phyloP scores from a whole-genome alignment of 2,888 invertebrate genomes.

The Aelia acuminata region DNA sequence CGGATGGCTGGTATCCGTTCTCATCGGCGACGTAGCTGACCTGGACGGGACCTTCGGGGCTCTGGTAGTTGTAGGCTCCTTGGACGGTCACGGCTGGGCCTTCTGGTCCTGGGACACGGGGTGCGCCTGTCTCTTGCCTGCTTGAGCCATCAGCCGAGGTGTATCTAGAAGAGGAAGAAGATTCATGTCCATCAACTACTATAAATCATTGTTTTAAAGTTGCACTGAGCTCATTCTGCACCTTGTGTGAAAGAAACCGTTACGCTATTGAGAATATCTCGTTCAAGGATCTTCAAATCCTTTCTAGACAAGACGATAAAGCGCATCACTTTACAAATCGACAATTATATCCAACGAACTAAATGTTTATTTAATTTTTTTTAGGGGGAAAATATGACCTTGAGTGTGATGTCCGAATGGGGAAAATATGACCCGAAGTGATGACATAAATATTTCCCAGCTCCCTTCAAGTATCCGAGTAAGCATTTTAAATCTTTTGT shows the following conservation, averaged over 20 bases:
- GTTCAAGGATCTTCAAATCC: background rate
- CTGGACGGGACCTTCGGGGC: constrained; percentile 72
- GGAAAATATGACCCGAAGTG: too few relatives aligned
- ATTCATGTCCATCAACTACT: background rate
- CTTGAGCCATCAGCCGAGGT: constrained; percentile 68
- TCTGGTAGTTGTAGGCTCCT: constrained; percentile 74
- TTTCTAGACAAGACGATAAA: background rate
- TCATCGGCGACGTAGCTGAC: constrained; percentile 67
- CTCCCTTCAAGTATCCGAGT: too few relatives aligned
- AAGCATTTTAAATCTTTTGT: too few relatives aligned
- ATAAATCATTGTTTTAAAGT: background rate
- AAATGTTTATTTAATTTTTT: background rate
- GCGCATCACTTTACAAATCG: background rate
- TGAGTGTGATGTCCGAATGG: background rate
- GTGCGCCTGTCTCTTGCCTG: constrained; percentile 66
- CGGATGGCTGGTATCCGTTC: constrained; percentile 67
- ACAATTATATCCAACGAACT: too few relatives aligned
- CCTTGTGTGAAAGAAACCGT: background rate
- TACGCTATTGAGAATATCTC: background rate
- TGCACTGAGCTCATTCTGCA: background rate
- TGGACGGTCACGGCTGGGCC: constrained; percentile 69
- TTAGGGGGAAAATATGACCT: background rate
- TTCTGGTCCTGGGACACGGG: constrained; percentile 67
- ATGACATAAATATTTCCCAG: too few relatives aligned
- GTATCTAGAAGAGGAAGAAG: constrained; percentile 66